Percentiles rank a stretch among this genome's conserved stretches.
These are phyloP conservation scores for Speoplatyrhinus poulsoni DNA, from an alignment of 2,113 vertebrate genomes.

Conservation along the genomic window DNA sequence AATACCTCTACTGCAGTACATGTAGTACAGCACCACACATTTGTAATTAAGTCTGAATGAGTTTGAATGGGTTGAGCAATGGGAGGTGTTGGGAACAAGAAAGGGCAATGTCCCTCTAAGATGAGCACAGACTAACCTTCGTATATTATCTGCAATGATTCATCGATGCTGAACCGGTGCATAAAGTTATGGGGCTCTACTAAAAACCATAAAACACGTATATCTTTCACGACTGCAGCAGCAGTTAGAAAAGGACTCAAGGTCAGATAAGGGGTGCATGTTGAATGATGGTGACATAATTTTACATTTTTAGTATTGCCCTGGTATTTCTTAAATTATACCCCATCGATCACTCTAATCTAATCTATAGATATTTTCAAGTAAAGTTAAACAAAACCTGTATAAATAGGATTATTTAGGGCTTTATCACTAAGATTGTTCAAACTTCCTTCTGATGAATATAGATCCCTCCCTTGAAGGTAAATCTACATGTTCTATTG, in stretches of 20 bases:
- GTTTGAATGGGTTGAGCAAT: slow-evolving; percentile 10
- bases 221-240: slow-evolving; percentile 62
- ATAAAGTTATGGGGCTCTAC: slow-evolving; percentile 51
- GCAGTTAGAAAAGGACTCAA: slow-evolving; percentile 48
- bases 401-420: not conserved
- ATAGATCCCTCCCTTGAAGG: no score
- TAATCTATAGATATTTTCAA: not conserved
- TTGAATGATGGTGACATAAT: slow-evolving; percentile 35
- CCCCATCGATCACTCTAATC: not conserved
- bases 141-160: slow-evolving; percentile 41
- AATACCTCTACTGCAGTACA: not conserved
- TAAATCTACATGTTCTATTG: no score
- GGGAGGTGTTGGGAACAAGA: slow-evolving; percentile 22
- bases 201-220: slow-evolving; percentile 53
- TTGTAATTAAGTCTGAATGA: not conserved
- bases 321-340: not conserved
- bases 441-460: no score
- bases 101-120: slow-evolving; percentile 42
- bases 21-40: no score
- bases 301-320: slow-evolving; percentile 15
- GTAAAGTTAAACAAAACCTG: not conserved
- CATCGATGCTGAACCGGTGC: slow-evolving; percentile 59
- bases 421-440: no score
- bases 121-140: slow-evolving; percentile 44
- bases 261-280: slow-evolving; percentile 57